phyloP scores from a whole-genome alignment of 2,113 vertebrate genomes.

The Crotalus helleri region DNA sequence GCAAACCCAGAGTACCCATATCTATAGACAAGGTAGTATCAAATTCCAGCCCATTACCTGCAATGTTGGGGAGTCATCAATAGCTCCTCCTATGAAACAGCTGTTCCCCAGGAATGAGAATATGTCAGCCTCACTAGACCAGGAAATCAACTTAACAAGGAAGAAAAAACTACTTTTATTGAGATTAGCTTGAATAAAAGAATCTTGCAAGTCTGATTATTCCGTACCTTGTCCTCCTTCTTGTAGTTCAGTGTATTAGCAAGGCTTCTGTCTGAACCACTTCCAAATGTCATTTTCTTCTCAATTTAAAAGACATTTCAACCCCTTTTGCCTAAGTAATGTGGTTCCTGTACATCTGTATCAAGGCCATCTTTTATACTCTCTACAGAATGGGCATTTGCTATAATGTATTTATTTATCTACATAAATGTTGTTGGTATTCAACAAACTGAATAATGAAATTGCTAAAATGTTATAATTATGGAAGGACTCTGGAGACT shows the following conservation, averaged over 20 bases:
- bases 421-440: not conserved
- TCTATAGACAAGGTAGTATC: not conserved
- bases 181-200: not conserved
- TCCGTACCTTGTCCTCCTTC: not conserved
- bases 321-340: not conserved
- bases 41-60: not conserved
- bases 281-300: not conserved
- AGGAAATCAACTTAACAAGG: not conserved
- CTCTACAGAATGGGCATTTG: not conserved
- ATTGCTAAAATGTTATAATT: not conserved
- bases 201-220: not conserved
- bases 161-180: not conserved
- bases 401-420: not conserved
- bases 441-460: not conserved
- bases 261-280: not conserved
- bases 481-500: not conserved
- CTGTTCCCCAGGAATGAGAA: not conserved
- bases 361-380: not conserved
- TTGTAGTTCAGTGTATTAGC: not conserved
- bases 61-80: not conserved
- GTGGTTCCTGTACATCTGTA: not conserved
- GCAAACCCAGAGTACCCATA: not conserved
- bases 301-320: not conserved
- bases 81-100: not conserved
- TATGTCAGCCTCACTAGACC: not conserved